A percentile compares a stretch with the other conserved stretches of the same genome.
Conservation (phyloP, 2,797 vertebrate species). For the Pangasius djambal region DNA sequence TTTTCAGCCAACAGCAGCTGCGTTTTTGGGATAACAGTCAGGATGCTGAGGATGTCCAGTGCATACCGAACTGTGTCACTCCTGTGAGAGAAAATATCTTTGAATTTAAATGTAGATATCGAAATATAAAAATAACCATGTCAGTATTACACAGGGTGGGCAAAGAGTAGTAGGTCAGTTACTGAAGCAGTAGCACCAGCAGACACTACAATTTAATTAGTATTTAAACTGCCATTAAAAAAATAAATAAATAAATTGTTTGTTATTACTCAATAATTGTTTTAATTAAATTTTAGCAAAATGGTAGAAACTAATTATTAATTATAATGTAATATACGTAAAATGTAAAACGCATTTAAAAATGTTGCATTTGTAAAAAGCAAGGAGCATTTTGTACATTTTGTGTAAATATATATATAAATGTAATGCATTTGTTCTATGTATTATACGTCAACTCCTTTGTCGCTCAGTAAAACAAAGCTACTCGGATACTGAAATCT, state of each 20-base stretch:
- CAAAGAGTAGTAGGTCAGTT: neutral
- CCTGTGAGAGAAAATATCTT: conserved; percentile 67
- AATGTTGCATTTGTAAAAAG: neutral
- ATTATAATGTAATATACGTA: too few relatives aligned
- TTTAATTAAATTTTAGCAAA: neutral
- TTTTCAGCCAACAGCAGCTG: conserved; percentile 92
- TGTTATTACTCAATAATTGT: neutral
- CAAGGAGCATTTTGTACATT: neutral
- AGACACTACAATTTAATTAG: neutral
- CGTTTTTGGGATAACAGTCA: conserved; percentile 97
- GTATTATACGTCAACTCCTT: neutral
- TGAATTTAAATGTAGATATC: neutral
- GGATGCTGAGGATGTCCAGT: conserved; percentile 94
- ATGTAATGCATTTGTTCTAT: neutral
- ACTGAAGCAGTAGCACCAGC: neutral
- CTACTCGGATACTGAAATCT: neutral
- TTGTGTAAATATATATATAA: neutral
- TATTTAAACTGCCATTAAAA: neutral
- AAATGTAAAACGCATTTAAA: neutral
- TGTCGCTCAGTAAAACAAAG: neutral
- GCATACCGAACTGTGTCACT: conserved; percentile 98
- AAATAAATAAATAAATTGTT: neutral
- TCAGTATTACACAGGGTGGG: neutral
- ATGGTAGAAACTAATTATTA: neutral
- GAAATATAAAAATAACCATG: neutral